Base-by-base conservation (phyloP, 1,140 invertebrate species). In the Radopholus similis region DNA sequence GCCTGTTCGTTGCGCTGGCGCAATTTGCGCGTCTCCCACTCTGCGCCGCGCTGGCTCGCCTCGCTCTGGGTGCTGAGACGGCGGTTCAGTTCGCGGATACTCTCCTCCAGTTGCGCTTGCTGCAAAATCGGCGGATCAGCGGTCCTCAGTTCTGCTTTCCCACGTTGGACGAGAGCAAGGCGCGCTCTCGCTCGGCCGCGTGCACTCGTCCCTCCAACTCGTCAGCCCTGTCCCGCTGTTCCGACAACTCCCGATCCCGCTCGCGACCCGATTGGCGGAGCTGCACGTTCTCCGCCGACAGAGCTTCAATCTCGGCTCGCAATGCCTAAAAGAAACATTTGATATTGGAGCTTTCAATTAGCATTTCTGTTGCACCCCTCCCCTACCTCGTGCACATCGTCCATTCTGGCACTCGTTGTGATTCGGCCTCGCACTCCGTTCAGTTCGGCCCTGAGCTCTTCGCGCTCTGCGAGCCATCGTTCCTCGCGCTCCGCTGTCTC, bases 21-120 rank as follows among this genome's bases (percentile, higher is more conserved):
- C 30, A 80, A 35, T 60, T 80, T 82, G 18, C 72, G 54, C 1
- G 73, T 54, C 58, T 80, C 78, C 77, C 74, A 82, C 28, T 80
- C 72, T 4, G 60, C 53, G 8, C 47, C 54, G 15, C 42, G 60
- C 26, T 60, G 59, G 3, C 55, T 59, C 1, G 64, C 64, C n/a
- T 80, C 80, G 40, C 67, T 70, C 59, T 76, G 74, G 2, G 70
- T 38, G 15, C 37, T 68, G 23, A 80, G 37, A 0, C 78, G 60
- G 0, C 78, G 58, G 35, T 73, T 81, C 40, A 80, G 62, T 51
- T 80, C 79, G 26, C 75, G 51, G 58, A 80, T 80, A 30, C 64
- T 77, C 26, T 80, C 78, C 72, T 80, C 78, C 26, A 82, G 47
- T 63, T 80, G 79, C 8, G 64, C 55, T 73, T 75, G 72, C 78